phyloP scores from a whole-genome alignment of 2,797 vertebrate species.

The Lacerta viridis region DNA sequence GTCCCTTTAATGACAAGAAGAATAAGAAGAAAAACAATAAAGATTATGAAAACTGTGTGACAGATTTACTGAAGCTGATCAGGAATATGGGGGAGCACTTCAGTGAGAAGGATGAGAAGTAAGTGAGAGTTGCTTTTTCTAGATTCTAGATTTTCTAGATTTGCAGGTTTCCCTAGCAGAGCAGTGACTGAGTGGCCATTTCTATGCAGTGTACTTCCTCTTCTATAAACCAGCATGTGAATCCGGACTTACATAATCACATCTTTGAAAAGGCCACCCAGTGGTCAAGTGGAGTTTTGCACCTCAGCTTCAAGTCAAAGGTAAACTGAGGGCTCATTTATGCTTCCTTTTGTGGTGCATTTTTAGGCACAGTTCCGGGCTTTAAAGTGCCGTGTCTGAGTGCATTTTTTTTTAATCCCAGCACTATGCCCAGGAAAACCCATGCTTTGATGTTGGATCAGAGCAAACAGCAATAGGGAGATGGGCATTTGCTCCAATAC shows the following conservation, averaged over 20 bases:
- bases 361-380: too few species aligned
- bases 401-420: too few species aligned
- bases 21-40: neutral
- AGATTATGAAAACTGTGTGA: neutral
- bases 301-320: too few species aligned
- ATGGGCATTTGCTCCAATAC: too few species aligned
- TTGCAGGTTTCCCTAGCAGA: neutral
- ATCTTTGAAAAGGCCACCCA: neutral
- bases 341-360: too few species aligned
- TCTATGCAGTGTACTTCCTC: neutral
- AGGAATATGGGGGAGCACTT: slow-evolving; percentile 79
- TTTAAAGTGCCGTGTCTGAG: too few species aligned
- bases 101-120: neutral
- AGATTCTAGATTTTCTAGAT: neutral
- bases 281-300: neutral
- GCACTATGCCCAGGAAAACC: too few species aligned
- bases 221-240: neutral
- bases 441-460: too few species aligned
- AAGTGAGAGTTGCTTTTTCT: neutral
- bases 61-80: slow-evolving; percentile 73
- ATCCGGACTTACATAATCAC: neutral
- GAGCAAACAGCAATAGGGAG: too few species aligned
- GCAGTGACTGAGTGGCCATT: neutral
- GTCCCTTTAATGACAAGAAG: neutral
- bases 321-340: neutral